Percentiles rank a stretch among this genome's conserved stretches.
Conservation (phyloP, 1,140 invertebrate genomes). For the Campodea augens region DNA sequence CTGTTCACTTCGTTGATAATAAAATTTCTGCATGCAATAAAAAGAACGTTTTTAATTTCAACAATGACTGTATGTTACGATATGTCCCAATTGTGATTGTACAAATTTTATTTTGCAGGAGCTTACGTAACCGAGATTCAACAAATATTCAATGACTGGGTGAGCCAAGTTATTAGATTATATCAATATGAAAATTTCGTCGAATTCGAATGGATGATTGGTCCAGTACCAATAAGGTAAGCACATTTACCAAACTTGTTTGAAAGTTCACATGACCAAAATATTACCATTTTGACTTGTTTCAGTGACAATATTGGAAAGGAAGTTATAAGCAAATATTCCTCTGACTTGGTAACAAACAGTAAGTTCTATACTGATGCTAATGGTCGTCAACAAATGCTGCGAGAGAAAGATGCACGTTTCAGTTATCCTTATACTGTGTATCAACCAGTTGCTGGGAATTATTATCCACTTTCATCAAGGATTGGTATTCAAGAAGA, state of each 20-base stretch:
- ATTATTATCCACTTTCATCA: conserved; percentile 46
- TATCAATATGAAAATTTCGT: conserved; percentile 24
- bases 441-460: conserved; percentile 38
- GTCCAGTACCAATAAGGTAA: conserved; percentile 38
- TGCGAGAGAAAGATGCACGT: conserved; percentile 29
- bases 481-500: conserved; percentile 31
- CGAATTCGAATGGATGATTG: conserved; percentile 43
- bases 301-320: conserved; percentile 29
- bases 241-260: too few species aligned
- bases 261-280: too few species aligned
- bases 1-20: too few species aligned
- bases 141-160: too few species aligned
- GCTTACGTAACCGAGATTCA: too few species aligned
- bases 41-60: too few species aligned
- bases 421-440: too few species aligned
- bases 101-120: too few species aligned
- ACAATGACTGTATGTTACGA: too few species aligned
- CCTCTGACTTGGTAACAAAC: conserved; percentile 24
- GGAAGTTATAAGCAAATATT: conserved; percentile 31
- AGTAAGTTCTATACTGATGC: conserved; percentile 38
- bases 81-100: too few species aligned
- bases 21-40: too few species aligned
- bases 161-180: conserved; percentile 32
- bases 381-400: conserved; percentile 38
- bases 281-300: not conserved